phyloP scores from a whole-genome alignment of 2,797 vertebrate species.

The Alosa sapidissima region DNA sequence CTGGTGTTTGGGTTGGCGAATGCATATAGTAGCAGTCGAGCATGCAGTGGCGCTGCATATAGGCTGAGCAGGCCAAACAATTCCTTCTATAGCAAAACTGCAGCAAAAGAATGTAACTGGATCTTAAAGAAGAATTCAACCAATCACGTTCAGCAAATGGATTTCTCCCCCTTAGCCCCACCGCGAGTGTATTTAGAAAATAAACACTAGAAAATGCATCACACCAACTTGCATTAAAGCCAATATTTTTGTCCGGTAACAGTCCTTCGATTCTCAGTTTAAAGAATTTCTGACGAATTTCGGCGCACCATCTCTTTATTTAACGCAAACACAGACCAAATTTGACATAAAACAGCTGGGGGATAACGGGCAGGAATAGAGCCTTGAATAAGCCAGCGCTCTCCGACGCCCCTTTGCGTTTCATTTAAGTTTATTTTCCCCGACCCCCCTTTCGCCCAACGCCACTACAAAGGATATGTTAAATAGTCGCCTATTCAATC shows the following conservation, averaged over 20 bases:
- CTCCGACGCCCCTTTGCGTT: slow-evolving; percentile 4
- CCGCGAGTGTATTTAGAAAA: neutral
- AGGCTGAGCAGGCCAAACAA: neutral
- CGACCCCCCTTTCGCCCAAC: neutral
- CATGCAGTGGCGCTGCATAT: neutral
- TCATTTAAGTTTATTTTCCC: too few relatives aligned
- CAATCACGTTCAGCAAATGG: neutral
- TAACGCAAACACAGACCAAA: neutral
- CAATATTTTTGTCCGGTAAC: neutral
- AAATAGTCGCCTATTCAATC: neutral
- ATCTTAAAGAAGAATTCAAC: neutral
- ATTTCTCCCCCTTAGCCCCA: neutral
- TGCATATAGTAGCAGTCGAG: neutral
- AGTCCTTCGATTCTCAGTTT: neutral
- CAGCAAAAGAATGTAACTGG: neutral
- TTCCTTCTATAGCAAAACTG: neutral
- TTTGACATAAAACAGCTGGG: neutral
- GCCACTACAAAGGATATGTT: neutral
- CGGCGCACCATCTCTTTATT: neutral
- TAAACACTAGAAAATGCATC: neutral
- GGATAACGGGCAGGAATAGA: neutral
- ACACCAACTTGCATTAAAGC: neutral
- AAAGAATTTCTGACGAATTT: neutral
- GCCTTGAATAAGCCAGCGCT: slow-evolving; percentile 20
- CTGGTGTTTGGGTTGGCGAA: neutral